Evolutionary conservation across 2,888 invertebrate species (phyloP).

Genomic region (Metopia argyrocephala): DNA sequence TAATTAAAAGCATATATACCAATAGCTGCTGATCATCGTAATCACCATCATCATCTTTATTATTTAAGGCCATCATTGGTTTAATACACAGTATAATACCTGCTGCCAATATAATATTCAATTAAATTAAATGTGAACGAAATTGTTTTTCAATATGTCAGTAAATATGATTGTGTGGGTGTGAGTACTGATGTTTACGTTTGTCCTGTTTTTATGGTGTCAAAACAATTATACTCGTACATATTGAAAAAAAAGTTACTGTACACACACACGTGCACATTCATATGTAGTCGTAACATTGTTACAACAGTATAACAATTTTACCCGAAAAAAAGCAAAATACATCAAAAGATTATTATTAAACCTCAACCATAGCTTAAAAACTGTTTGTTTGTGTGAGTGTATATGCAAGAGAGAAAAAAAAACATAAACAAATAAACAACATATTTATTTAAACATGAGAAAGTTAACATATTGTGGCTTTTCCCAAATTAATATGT

Average conservation of each 20-base stretch:
- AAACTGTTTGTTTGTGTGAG: not conserved
- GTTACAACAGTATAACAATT: not conserved
- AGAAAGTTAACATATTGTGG: conserved; percentile 34
- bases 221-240: conserved; percentile 42
- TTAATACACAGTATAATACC: too few relatives aligned
- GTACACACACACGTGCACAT: not conserved
- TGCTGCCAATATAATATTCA: conserved; percentile 45
- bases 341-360: conserved; percentile 31
- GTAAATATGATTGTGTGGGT: not conserved
- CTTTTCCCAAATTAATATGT: not conserved
- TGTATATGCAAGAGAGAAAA: not conserved
- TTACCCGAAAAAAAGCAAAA: not conserved
- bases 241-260: not conserved
- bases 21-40: conserved; percentile 18
- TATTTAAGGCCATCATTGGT: conserved; percentile 4
- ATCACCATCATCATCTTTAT: not conserved
- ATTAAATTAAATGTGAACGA: conserved; percentile 41
- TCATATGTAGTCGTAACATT: not conserved
- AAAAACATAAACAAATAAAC: not conserved
- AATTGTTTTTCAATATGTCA: conserved; percentile 1
- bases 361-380: conserved; percentile 8
- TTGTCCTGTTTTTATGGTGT: conserved; percentile 32
- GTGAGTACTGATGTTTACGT: not conserved
- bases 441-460: not conserved
- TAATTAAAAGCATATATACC: not conserved